phyloP scores from a whole-genome alignment of 2,888 invertebrate genomes.

The Anoncus sp. region DNA sequence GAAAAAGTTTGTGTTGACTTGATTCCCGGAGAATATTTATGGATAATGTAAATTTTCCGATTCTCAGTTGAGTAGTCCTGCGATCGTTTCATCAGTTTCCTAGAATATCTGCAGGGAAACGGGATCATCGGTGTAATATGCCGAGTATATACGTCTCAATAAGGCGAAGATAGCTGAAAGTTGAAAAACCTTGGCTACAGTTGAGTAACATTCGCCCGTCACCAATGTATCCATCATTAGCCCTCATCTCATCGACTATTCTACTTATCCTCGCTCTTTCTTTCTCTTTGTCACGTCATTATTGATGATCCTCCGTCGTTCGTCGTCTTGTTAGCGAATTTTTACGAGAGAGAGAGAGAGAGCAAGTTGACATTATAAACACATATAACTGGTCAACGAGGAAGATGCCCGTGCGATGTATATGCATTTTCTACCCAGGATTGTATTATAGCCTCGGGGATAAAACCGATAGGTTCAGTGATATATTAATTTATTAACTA shows the following conservation, averaged over 20 bases:
- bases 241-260: conserved; percentile 7
- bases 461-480: conserved; percentile 68
- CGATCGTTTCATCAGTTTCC: conserved; percentile 57
- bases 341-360: conserved; percentile 67
- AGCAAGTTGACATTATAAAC: conserved; percentile 58
- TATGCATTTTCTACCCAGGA: conserved; percentile 33
- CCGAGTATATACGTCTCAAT: conserved; percentile 75
- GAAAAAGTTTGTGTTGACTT: background rate
- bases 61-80: conserved; percentile 11
- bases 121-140: no score
- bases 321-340: conserved; percentile 74
- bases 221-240: conserved; percentile 34
- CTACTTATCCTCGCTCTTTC: conserved; percentile 1
- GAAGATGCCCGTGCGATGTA: conserved; percentile 5
- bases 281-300: conserved; percentile 36
- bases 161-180: conserved; percentile 70
- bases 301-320: conserved; percentile 28
- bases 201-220: conserved; percentile 67
- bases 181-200: conserved; percentile 45
- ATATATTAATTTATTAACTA: conserved; percentile 81
- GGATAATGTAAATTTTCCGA: conserved; percentile 23
- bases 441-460: conserved; percentile 37
- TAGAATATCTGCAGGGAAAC: conserved; percentile 62
- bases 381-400: conserved; percentile 66
- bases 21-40: conserved; percentile 8